phyloP scores from a whole-genome alignment of 2,888 invertebrate genomes.

The Latrodectus hesperus region DNA sequence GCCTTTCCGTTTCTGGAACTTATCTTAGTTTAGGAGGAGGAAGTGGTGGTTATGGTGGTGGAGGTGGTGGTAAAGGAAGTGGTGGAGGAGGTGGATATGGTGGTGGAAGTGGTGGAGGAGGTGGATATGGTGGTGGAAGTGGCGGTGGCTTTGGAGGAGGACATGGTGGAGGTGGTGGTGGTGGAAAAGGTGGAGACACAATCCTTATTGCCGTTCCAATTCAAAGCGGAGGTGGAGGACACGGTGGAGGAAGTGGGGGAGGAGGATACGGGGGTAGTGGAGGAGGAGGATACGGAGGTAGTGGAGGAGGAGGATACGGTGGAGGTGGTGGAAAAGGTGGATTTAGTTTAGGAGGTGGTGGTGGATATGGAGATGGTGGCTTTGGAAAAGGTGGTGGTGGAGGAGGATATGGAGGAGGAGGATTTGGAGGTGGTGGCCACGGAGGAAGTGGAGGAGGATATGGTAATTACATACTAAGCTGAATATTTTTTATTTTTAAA shows the following conservation, averaged over 20 bases:
- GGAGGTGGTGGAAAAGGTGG: constrained; percentile 3
- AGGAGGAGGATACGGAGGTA: not conserved
- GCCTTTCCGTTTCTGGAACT: constrained; percentile 28
- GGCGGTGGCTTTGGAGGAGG: not conserved
- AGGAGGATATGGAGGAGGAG: not conserved
- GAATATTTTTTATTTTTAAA: too few species aligned
- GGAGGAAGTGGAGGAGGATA: not conserved
- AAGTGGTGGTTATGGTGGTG: constrained; percentile 16
- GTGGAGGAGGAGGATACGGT: not conserved
- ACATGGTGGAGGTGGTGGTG: not conserved
- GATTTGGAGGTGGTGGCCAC: constrained; percentile 6
- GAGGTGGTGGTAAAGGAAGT: not conserved
- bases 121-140: not conserved
- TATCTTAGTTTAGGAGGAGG: constrained; percentile 1
- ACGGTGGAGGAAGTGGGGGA: not conserved
- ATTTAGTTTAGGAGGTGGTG: not conserved
- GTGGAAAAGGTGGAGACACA: not conserved
- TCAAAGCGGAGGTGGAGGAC: not conserved
- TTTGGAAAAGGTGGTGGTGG: not conserved
- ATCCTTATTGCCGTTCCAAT: too few species aligned
- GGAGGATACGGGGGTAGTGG: constrained; percentile 1
- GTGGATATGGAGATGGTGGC: not conserved
- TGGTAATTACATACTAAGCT: too few species aligned
- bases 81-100: not conserved
- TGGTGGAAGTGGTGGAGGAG: not conserved